phyloP scores from a whole-genome alignment of 2,113 vertebrate genomes.

The Genyomyrus donnyi region DNA sequence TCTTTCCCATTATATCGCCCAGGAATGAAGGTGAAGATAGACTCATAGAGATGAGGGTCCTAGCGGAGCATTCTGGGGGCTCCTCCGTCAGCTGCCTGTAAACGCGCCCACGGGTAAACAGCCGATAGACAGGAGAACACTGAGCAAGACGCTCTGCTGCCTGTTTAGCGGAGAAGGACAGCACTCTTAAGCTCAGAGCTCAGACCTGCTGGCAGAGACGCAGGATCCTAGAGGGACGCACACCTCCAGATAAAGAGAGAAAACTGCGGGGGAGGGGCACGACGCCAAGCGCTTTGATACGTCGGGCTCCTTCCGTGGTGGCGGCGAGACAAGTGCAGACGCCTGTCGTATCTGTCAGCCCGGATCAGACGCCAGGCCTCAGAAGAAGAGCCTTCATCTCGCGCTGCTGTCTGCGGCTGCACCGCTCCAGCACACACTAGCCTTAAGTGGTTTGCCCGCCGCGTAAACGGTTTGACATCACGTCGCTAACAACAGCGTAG shows the following conservation, averaged over 20 bases:
- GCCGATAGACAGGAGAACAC: slow-evolving; percentile 38
- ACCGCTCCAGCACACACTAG: slow-evolving; percentile 56
- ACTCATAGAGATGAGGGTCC: not conserved
- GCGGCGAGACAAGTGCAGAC: slow-evolving; percentile 51
- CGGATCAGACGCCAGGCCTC: slow-evolving; percentile 42
- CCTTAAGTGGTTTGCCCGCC: slow-evolving; percentile 65
- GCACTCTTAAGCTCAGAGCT: not conserved
- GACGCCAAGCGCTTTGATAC: slow-evolving; percentile 17
- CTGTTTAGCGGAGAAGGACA: not conserved
- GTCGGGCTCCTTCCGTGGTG: slow-evolving; percentile 20
- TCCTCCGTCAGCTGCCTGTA: slow-evolving; percentile 26
- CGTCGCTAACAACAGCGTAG: slow-evolving; percentile 58
- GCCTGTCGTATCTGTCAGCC: slow-evolving; percentile 60
- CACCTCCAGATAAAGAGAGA: not conserved
- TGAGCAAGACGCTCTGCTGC: not conserved
- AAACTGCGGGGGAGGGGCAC: not conserved
- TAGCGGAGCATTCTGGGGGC: not conserved
- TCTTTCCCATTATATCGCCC: not conserved
- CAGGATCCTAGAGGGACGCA: not conserved
- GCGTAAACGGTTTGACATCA: slow-evolving; percentile 69
- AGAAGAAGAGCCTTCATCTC: slow-evolving; percentile 62
- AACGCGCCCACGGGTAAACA: slow-evolving; percentile 42
- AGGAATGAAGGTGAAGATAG: not conserved
- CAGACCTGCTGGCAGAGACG: not conserved
- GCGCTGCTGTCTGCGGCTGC: slow-evolving; percentile 56